These are phyloP conservation scores for Anoura caudifer DNA, from an alignment of 2,113 vertebrate species.

Conservation along the genomic window DNA sequence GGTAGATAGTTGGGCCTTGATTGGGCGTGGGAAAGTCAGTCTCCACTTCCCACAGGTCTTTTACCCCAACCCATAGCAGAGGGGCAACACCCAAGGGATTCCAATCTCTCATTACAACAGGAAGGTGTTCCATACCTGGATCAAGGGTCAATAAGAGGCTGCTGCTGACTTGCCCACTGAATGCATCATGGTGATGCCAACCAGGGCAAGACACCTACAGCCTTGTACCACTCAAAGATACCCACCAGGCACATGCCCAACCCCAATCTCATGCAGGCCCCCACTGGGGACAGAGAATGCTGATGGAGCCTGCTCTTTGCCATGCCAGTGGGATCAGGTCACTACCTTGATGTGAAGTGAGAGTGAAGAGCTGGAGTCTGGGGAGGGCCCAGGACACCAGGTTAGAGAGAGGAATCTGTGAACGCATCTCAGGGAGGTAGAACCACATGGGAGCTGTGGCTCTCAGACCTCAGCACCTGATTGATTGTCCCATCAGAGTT, in stretches of 20 bases:
- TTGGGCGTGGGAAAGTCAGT: not conserved
- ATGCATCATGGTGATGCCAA: not conserved
- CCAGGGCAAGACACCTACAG: fast-evolving
- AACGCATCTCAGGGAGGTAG: not conserved
- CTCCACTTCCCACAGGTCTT: not conserved
- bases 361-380: not conserved
- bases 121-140: not conserved
- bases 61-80: too few relatives aligned
- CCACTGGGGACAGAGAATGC: not conserved
- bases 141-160: not conserved
- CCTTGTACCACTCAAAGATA: not conserved
- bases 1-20: not conserved
- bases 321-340: not conserved
- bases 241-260: not conserved
- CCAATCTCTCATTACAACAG: not conserved
- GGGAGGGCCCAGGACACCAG: too few relatives aligned
- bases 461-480: not conserved
- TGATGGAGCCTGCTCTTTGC: not conserved
- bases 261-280: not conserved
- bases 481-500: not conserved
- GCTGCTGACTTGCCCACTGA: not conserved
- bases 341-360: fast-evolving
- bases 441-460: fast-evolving
- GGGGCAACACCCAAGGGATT: not conserved
- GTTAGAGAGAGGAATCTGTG: not conserved